These are phyloP conservation scores for Oppia nitens DNA, from an alignment of 1,140 invertebrate genomes.

Conservation along the genomic window DNA sequence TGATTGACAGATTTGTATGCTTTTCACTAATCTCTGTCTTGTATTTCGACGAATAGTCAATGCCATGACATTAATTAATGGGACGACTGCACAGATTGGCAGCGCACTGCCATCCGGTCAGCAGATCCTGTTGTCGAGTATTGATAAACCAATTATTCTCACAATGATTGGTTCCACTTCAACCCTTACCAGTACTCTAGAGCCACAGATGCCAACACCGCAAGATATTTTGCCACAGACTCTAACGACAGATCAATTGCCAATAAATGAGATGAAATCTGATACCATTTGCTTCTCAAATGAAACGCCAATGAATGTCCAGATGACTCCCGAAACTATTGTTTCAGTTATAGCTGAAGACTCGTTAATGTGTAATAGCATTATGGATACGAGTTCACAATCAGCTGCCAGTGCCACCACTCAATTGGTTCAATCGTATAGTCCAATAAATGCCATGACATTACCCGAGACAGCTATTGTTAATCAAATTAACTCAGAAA, in stretches of 20 bases:
- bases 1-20: too few relatives aligned
- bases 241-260: neutral
- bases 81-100: neutral
- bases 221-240: neutral
- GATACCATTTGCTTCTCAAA: neutral
- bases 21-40: neutral
- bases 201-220: neutral
- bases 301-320: neutral
- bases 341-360: neutral
- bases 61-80: neutral
- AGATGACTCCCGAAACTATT: too few relatives aligned
- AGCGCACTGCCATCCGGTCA: too few relatives aligned
- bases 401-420: too few relatives aligned
- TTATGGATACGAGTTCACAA: too few relatives aligned
- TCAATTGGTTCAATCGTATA: too few relatives aligned
- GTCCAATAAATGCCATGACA: too few relatives aligned
- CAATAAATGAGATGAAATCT: neutral
- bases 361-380: too few relatives aligned
- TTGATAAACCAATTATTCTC: neutral
- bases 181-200: neutral
- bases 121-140: neutral
- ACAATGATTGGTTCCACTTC: neutral
- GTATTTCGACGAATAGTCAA: neutral
- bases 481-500: too few relatives aligned
- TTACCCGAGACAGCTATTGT: too few relatives aligned